phyloP scores from a whole-genome alignment of 1,140 invertebrate species.

The Sesamia nonagrioides region DNA sequence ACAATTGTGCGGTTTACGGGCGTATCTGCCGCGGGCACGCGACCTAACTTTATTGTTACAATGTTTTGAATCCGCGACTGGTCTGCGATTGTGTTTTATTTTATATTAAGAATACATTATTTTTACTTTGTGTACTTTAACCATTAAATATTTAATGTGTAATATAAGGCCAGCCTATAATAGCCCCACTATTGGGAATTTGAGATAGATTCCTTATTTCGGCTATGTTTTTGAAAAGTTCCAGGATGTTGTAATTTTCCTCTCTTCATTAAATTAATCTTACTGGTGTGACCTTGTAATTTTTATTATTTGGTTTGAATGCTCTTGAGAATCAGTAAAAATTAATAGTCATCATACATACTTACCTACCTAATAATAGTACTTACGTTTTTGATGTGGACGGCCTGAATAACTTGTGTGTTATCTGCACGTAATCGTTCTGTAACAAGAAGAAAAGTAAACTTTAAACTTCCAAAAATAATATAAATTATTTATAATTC shows the following conservation, averaged over 20 bases:
- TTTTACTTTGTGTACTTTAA: background rate
- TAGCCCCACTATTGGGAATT: too few relatives aligned
- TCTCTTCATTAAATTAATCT: too few relatives aligned
- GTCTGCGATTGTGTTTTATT: background rate
- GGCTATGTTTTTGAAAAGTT: too few relatives aligned
- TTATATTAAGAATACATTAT: background rate
- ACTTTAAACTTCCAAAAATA: background rate
- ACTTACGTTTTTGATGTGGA: constrained; percentile 78
- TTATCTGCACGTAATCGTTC: constrained; percentile 73
- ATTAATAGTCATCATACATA: too few relatives aligned
- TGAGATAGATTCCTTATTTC: too few relatives aligned
- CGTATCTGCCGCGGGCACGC: constrained; percentile 56
- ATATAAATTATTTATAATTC: too few relatives aligned
- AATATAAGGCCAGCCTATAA: too few relatives aligned
- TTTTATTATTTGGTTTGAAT: constrained; percentile 40
- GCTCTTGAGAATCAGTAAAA: constrained; percentile 14
- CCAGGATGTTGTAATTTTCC: too few relatives aligned
- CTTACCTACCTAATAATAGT: too few relatives aligned
- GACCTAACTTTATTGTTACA: constrained; percentile 4
- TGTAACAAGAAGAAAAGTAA: constrained; percentile 70
- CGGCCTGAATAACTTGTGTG: constrained; percentile 80
- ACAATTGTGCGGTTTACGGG: constrained; percentile 73
- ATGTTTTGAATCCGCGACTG: constrained; percentile 31
- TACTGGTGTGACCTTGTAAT: background rate
- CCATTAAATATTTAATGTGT: too few relatives aligned